Base-by-base conservation (phyloP, 2,888 invertebrate species). In the Pristionchus fissidentatus region DNA sequence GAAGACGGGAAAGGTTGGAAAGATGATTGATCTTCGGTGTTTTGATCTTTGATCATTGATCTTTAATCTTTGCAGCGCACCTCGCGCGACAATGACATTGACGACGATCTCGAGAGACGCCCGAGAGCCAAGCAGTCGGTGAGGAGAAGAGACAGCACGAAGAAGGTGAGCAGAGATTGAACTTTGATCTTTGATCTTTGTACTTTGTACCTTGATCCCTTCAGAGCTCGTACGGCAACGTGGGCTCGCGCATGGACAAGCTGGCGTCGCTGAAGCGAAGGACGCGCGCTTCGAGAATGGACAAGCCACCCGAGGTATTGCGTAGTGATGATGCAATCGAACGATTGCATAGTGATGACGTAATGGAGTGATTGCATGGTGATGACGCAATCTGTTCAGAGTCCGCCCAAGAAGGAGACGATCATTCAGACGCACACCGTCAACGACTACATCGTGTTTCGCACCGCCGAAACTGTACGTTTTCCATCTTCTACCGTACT, bases 391-490 rank as follows among this genome's bases (percentile, higher is more conserved):
- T n/a, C n/a, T n/a, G n/a, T 13, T n/a, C 70, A 70, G 41, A 70
- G 70, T 70, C 70, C 70, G 7, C 38, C 70, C 43, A 38, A 41
- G 41, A 70, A 70, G 70, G 26, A 26, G n/a, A 41, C 26, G 3
- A 41, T 41, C 26, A 26, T 19, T 41, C 38, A 70, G 10, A 8
- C 43, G 41, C 38, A 32, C 26, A 70, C 22, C 15, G 70, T 70
- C 5, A 70, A 70, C 32, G 70, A 70, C 26, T 70, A 70, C 70
- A 70, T 70, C 43, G 70, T 70, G 15, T 70, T 70, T 35, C n/a
- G 26, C 38, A 38, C n/a, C 0, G 70, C 70, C n/a, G 43, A 70
- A 26, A 41, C 38, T 43, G 41, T 32, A 19, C 38, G 70, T 55
- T n/a, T 55, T 55, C 55, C 55, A 46, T 46, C 46, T 46, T 15